Evolutionary conservation across 2,888 invertebrate genomes (phyloP), one percentile per base, ranked within the genome.

Genomic region (Brenthis ino): DNA sequence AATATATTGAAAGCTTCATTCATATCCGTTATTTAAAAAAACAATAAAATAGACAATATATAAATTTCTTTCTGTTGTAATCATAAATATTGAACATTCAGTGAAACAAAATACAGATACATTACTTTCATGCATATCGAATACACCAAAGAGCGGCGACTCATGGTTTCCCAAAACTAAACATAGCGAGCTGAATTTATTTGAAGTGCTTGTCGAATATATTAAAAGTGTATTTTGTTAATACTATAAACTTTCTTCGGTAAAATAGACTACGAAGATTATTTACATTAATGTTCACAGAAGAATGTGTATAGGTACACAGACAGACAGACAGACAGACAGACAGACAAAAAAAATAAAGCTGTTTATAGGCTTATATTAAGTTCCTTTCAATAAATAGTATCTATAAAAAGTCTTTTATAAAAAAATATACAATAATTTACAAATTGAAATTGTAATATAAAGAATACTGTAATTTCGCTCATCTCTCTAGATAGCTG

Each of bases 1-100:
- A 28, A 28, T 4, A 28, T 3, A 28, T 28, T 28, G 28, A 58
- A 24, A 47, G 47, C 24, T 47, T 43, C 20, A 14, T 47, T 43
- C 20, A 14, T 47, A 28, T 28, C 28, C 1, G 8, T 14, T 14
- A 58, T 58, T 14, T 47, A 58, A 58, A 47, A 47, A 47, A 47
- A 48, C 20, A 16, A 20, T 47, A 47, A 6, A 58, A 48, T 48
- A n/a, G 24, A 14, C 8, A 58, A 48, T 48, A 24, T 58, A 58
- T 58, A 58, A 48, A 48, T 48, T 28, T 58, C 24, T 14, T 58
- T n/a, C 24, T 48, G 43, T 58, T 58, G 47, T 48, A 24, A 58
- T 58, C 48, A 58, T 47, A 58, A 58, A 58, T 28, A 24, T 58
- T 58, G 48, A 48, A 48, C 58, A 58, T 58, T 58, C 58, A 58